Conservation (phyloP, 2,888 invertebrate genomes). For the Scaptomyza cyrtandrae region DNA sequence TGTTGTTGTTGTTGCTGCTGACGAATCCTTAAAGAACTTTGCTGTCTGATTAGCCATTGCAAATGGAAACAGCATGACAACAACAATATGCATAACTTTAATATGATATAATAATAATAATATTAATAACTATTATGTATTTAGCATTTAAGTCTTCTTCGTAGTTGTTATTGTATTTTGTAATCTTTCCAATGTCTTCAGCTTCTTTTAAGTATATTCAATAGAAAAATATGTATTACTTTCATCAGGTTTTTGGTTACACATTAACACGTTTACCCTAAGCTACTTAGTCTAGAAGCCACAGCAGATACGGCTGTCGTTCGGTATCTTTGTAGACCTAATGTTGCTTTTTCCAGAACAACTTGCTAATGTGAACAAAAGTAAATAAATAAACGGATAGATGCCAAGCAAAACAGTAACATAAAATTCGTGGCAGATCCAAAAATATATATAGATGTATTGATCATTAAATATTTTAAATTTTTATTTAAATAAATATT, state of each 20-base stretch:
- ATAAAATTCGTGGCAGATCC: not conserved
- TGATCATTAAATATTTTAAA: not conserved
- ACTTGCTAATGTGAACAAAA: conserved; percentile 6
- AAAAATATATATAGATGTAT: conserved; percentile 45
- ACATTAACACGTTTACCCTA: conserved; percentile 9
- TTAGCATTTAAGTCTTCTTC: conserved; percentile 62
- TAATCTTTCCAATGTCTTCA: conserved; percentile 42
- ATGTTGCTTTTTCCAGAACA: conserved; percentile 2
- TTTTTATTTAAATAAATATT: conserved; percentile 45
- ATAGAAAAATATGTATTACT: conserved; percentile 41
- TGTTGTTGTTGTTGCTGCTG: conserved; percentile 37
- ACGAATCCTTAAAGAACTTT: conserved; percentile 50
- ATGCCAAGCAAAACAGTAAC: not conserved
- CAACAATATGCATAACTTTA: conserved; percentile 34
- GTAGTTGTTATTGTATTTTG: conserved; percentile 62
- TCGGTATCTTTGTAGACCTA: not conserved
- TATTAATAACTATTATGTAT: conserved; percentile 50
- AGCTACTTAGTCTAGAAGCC: conserved; percentile 11
- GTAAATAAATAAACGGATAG: conserved; percentile 6
- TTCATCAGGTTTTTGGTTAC: conserved; percentile 32
- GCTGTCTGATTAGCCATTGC: conserved; percentile 3
- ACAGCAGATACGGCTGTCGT: not conserved
- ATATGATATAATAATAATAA: conserved; percentile 15
- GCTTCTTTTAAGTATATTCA: conserved; percentile 15
- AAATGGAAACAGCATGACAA: conserved; percentile 3